These are phyloP conservation scores for Apus apus DNA, from an alignment of 2,113 vertebrate genomes.

Conservation along the genomic window DNA sequence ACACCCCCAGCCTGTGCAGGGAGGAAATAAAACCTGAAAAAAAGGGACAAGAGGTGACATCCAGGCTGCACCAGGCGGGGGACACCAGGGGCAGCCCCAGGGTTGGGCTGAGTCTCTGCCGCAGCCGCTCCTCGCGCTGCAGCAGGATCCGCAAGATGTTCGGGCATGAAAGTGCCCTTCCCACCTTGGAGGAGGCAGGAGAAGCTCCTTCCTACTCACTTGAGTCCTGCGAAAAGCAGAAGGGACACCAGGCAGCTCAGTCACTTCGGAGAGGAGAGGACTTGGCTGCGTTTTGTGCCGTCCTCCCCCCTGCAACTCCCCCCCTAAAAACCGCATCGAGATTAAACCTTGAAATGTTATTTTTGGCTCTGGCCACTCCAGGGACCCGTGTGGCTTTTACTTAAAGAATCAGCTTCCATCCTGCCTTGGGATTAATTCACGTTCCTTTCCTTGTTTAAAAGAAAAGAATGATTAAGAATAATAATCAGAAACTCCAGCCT, in stretches of 20 bases:
- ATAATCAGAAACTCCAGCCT: slow-evolving; percentile 3
- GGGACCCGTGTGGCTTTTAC: slow-evolving; percentile 13
- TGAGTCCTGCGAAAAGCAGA: not conserved
- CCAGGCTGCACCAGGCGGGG: too few relatives aligned
- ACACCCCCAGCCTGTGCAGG: accelerated
- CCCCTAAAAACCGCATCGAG: not conserved
- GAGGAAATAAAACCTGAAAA: not conserved
- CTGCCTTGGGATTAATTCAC: slow-evolving; percentile 47
- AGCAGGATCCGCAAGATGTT: not conserved
- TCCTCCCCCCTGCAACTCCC: not conserved
- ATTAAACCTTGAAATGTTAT: slow-evolving; percentile 29
- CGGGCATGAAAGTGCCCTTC: not conserved
- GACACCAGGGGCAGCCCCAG: not conserved
- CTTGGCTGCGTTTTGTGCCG: not conserved
- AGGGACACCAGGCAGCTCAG: not conserved
- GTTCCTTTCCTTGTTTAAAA: slow-evolving; percentile 5
- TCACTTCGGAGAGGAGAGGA: not conserved
- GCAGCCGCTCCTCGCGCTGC: not conserved
- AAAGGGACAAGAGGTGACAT: not conserved
- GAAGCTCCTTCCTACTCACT: not conserved
- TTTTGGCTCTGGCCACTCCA: slow-evolving; percentile 21
- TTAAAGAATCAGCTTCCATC: slow-evolving; percentile 47
- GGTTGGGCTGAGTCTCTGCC: not conserved
- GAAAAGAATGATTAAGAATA: not conserved
- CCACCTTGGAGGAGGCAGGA: not conserved